phyloP scores from a whole-genome alignment of 2,797 vertebrate genomes.

The Tauraco hartlaubi region DNA sequence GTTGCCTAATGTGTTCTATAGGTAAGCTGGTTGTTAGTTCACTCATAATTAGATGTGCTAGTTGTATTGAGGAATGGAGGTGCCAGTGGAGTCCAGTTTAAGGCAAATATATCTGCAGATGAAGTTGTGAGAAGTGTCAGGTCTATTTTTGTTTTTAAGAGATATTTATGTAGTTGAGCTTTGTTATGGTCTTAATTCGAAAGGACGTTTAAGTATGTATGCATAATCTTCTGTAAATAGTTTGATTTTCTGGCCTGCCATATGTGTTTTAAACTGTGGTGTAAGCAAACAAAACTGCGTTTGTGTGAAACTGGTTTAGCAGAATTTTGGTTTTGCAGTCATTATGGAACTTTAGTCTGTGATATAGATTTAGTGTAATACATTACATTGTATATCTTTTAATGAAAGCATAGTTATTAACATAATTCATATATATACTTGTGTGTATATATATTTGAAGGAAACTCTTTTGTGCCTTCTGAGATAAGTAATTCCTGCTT shows the following conservation, averaged over 20 bases:
- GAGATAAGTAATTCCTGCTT: not conserved
- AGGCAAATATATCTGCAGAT: not conserved
- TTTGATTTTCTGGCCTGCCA: not conserved
- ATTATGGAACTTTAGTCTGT: not conserved
- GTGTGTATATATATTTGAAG: not conserved
- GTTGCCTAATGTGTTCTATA: not conserved
- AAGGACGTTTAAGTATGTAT: not conserved
- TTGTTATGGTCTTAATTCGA: not conserved
- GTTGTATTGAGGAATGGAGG: not conserved
- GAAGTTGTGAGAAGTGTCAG: not conserved
- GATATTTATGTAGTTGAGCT: not conserved
- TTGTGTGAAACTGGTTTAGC: not conserved
- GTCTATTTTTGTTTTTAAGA: not conserved
- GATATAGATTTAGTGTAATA: not conserved
- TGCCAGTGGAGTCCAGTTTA: not conserved
- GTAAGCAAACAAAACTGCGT: not conserved
- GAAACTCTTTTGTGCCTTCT: not conserved
- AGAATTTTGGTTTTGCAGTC: not conserved
- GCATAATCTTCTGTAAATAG: not conserved
- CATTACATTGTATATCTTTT: not conserved
- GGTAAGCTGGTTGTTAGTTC: not conserved
- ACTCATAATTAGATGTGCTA: not conserved
- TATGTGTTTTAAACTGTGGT: not conserved
- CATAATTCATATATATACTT: not conserved
- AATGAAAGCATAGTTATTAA: not conserved